Conservation (phyloP, 2,113 vertebrate genomes). For the Vidua chalybeata region DNA sequence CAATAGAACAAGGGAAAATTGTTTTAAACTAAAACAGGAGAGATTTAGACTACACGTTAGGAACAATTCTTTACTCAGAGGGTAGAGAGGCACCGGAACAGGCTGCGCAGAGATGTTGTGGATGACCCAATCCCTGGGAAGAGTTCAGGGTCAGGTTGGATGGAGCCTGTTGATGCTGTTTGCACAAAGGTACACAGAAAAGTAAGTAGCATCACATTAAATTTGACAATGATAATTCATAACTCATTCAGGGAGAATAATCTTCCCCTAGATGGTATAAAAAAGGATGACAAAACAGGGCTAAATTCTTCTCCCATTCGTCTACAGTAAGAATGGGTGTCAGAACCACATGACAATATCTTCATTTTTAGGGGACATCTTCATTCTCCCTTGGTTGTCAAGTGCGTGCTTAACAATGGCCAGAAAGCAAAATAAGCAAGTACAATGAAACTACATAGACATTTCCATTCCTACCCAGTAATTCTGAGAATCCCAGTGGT, state of each 20-base stretch:
- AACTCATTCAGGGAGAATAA: background rate
- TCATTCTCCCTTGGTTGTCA: background rate
- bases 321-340: background rate
- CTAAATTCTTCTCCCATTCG: background rate
- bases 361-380: background rate
- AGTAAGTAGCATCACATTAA: background rate
- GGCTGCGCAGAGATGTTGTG: rapidly evolving
- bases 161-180: background rate
- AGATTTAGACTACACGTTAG: background rate
- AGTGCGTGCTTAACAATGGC: background rate
- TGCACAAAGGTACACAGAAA: background rate
- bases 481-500: background rate
- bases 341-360: background rate
- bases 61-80: background rate
- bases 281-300: background rate
- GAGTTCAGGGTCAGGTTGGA: background rate
- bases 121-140: background rate
- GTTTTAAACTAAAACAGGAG: background rate
- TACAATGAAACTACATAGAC: background rate
- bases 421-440: background rate
- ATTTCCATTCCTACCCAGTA: background rate
- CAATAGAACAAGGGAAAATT: background rate
- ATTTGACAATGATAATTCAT: background rate
- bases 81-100: background rate
- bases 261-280: background rate